phyloP scores from a whole-genome alignment of 2,797 vertebrate genomes.

The Pipistrellus nathusii region DNA sequence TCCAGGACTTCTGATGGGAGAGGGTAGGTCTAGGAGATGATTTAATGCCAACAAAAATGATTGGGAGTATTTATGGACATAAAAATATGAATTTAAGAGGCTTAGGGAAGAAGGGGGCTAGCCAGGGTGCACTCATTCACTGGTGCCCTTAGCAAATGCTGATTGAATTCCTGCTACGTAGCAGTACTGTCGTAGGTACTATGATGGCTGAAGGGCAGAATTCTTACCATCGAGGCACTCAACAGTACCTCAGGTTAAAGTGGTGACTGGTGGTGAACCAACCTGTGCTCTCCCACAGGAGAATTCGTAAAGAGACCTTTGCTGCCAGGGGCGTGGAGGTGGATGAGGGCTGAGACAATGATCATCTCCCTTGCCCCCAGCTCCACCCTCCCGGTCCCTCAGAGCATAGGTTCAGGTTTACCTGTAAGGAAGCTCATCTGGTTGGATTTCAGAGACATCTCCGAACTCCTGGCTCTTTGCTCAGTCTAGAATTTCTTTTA shows the following conservation, averaged over 20 bases:
- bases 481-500: background rate
- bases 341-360: accelerated
- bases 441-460: background rate
- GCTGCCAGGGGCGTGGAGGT: accelerated
- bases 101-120: background rate
- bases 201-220: background rate
- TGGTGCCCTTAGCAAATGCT: background rate
- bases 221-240: background rate
- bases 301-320: background rate
- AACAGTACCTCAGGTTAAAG: background rate
- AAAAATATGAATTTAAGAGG: background rate
- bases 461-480: background rate
- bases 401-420: background rate
- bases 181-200: background rate
- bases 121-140: accelerated
- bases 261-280: background rate
- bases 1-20: background rate
- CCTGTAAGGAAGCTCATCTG: background rate
- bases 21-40: background rate
- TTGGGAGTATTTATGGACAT: background rate
- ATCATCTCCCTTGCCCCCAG: too few relatives aligned
- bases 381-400: background rate
- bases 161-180: background rate
- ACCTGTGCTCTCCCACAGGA: background rate
- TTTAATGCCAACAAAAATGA: background rate